Evolutionary conservation across 2,113 vertebrate genomes (phyloP).

Genomic region (Gasterosteus aculeatus): DNA sequence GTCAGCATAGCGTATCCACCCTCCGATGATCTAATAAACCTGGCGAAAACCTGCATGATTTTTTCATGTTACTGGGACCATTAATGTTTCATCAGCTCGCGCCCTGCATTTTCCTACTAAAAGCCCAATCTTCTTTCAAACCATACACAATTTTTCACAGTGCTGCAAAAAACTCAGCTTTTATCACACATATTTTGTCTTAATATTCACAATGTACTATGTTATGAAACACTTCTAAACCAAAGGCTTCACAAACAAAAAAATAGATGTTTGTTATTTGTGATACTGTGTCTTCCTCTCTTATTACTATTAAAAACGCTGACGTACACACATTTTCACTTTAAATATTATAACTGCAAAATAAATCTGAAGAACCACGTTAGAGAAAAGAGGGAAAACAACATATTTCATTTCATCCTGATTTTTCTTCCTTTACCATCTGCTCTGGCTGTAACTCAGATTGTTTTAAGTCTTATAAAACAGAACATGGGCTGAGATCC

Average conservation of each 20-base stretch:
- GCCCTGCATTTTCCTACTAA: conserved; percentile 24
- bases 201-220: conserved; percentile 13
- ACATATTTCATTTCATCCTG: conserved; percentile 4
- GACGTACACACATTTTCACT: background rate
- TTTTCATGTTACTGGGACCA: conserved; percentile 22
- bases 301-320: background rate
- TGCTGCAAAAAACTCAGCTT: background rate
- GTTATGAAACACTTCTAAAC: background rate
- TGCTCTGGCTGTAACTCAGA: conserved; percentile 37
- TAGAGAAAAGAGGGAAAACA: conserved; percentile 10
- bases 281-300: background rate
- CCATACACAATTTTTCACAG: conserved; percentile 1
- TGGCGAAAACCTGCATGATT: conserved; percentile 15
- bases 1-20: conserved; percentile 19
- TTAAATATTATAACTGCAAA: background rate
- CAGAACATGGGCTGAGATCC: conserved; percentile 36
- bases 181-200: background rate
- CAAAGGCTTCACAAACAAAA: background rate
- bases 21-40: conserved; percentile 32
- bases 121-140: conserved; percentile 17
- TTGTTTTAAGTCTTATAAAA: conserved; percentile 53
- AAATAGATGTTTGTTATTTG: background rate
- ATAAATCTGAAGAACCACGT: background rate
- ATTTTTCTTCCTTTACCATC: conserved; percentile 29
- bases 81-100: conserved; percentile 46